A percentile compares a stretch with the other conserved stretches of the same genome.
Conservation (phyloP, 2,797 vertebrate genomes). For the Buceros bicornis region DNA sequence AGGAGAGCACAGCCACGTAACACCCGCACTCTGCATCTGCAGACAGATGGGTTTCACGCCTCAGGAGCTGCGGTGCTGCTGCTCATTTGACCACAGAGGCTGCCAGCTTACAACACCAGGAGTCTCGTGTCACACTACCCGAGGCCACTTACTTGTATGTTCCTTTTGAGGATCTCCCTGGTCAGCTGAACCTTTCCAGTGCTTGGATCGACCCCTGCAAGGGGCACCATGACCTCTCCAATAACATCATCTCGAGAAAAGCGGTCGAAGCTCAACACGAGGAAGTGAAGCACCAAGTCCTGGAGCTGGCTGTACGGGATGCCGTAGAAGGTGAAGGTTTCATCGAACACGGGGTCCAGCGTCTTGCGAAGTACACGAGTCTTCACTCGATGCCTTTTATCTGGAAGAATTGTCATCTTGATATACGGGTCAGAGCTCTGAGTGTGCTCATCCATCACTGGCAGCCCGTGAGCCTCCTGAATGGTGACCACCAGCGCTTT, state of each 20-base stretch:
- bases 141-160: conserved; percentile 85
- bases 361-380: conserved; percentile 95
- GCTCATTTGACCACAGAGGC: accelerated
- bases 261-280: conserved; percentile 95
- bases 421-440: conserved; percentile 94
- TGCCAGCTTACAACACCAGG: accelerated
- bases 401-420: conserved; percentile 97
- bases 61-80: neutral
- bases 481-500: conserved; percentile 96
- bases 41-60: neutral
- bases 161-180: conserved; percentile 93
- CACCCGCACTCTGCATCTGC: accelerated
- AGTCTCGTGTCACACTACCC: accelerated
- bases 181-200: conserved; percentile 93
- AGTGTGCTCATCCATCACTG: conserved; percentile 90
- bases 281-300: conserved; percentile 94
- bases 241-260: conserved; percentile 96
- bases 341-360: conserved; percentile 92
- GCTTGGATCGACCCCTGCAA: conserved; percentile 93
- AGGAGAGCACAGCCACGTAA: neutral
- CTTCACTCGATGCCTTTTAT: conserved; percentile 96
- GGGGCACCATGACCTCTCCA: conserved; percentile 93
- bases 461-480: conserved; percentile 91
- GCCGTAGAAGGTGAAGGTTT: conserved; percentile 98
- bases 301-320: conserved; percentile 94